phyloP scores from a whole-genome alignment of 2,113 vertebrate species.

The Pollimyrus isidori region DNA sequence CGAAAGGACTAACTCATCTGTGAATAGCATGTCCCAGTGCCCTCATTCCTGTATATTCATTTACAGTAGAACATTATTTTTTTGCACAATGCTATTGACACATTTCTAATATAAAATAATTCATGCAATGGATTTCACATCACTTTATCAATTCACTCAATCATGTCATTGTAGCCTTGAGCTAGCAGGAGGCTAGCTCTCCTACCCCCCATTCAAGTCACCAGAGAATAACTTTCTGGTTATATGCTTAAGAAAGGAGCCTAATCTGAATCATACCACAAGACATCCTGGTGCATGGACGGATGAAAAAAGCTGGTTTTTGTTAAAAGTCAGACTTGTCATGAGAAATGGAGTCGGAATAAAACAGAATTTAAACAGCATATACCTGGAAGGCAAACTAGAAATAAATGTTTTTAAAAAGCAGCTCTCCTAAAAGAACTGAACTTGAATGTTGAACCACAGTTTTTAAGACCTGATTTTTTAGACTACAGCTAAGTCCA shows the following conservation, averaged over 20 bases:
- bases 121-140: neutral
- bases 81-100: neutral
- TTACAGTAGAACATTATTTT: neutral
- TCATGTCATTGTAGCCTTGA: neutral
- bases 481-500: neutral
- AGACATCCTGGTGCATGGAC: neutral
- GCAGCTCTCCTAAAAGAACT: neutral
- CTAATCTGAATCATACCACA: neutral
- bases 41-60: neutral
- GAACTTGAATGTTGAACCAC: neutral
- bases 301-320: neutral
- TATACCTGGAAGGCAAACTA: neutral
- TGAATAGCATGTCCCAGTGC: neutral
- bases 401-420: neutral
- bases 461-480: constrained; percentile 1
- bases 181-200: neutral
- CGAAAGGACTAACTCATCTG: neutral
- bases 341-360: neutral
- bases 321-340: neutral
- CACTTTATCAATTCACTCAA: neutral
- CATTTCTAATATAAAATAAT: neutral
- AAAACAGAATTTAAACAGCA: neutral
- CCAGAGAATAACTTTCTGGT: neutral
- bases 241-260: neutral
- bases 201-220: neutral